Percentiles rank a stretch among this genome's conserved stretches.
These are phyloP conservation scores for Oscheius sp. DNA, from an alignment of 2,888 invertebrate species.

Conservation along the genomic window DNA sequence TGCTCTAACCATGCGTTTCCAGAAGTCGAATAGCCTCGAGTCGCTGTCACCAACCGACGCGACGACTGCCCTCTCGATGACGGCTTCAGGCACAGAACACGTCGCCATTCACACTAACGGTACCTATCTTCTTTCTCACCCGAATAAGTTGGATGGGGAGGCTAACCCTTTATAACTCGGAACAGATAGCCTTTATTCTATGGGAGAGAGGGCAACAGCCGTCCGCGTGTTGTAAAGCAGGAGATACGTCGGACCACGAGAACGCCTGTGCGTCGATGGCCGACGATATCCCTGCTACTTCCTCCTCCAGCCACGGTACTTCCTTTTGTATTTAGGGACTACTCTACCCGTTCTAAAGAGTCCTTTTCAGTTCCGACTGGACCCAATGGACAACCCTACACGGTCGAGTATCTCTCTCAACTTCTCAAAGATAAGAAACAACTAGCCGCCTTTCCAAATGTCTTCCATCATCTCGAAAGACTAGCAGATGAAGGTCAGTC, in stretches of 20 bases:
- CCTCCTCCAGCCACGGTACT: background rate
- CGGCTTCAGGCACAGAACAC: constrained; percentile 30
- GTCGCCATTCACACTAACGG: constrained; percentile 34
- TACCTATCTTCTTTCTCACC: constrained; percentile 17
- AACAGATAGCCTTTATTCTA: too few species aligned
- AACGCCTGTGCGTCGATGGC: constrained; percentile 21
- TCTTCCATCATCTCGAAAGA: constrained; percentile 98
- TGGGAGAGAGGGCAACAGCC: background rate
- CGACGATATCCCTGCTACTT: constrained; percentile 12
- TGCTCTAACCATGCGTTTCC: constrained; percentile 24
- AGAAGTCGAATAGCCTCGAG: constrained; percentile 26
- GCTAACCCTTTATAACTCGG: too few species aligned
- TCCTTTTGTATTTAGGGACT: background rate
- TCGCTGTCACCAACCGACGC: constrained; percentile 25
- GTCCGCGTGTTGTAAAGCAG: background rate
- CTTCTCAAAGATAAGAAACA: constrained; percentile 99
- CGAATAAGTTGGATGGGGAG: too few species aligned
- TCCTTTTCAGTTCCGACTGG: constrained; percentile 18
- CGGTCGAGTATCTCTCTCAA: constrained; percentile 99
- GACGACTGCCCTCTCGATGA: constrained; percentile 23
- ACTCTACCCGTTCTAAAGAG: too few species aligned
- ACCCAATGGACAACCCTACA: constrained; percentile 74
- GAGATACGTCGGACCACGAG: background rate
- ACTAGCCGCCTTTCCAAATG: constrained; percentile 98
- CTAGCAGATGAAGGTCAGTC: constrained; percentile 93